Base-by-base conservation (phyloP, 2,888 invertebrate species). In the Drosophila cracens region DNA sequence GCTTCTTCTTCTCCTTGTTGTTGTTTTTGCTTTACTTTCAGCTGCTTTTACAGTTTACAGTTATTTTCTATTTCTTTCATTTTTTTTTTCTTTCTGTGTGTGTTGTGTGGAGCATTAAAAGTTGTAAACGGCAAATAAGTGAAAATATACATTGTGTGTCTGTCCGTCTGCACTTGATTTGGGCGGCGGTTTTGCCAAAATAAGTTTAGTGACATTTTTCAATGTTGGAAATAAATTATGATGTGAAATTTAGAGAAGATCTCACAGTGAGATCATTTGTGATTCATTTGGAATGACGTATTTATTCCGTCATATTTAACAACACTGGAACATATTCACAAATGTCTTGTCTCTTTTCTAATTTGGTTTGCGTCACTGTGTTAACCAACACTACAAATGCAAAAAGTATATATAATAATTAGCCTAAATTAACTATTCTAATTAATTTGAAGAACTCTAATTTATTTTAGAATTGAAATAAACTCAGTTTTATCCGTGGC, bases 21-120 rank as follows among this genome's bases (percentile, higher is more conserved):
- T 57, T 78, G 64, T 36, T 61, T 63, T 52, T 72, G 57, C 61
- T 71, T 81, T 70, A 62, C 64, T 74, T 74, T 80, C 62, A 76
- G 59, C 61, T 61, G 72, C 54, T 64, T 74, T 69, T 78, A 59
- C 70, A 62, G 70, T 65, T 75, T 75, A 78, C 80, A 71, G 64
- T 60, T 78, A 75, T 77, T 67, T 76, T 67, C 51, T 76, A 63
- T 79, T 63, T 77, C 49, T 56, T 67, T 49, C 25, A 31, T 51
- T 63, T 52, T 54, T 46, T 34, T 36, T 52, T 54, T n/a, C 13
- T 51, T 49, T 48, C 13, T 29, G 8, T 65, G 52, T 56, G 58
- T 49, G 36, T 73, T 72, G 64, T 63, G 59, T 33, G 52, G 38
- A 71, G 31, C 49, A 76, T 70, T 61, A 56, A 62, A 57, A 63